These are phyloP conservation scores for Tipula lateralis DNA, from an alignment of 2,888 invertebrate species.

Conservation along the genomic window DNA sequence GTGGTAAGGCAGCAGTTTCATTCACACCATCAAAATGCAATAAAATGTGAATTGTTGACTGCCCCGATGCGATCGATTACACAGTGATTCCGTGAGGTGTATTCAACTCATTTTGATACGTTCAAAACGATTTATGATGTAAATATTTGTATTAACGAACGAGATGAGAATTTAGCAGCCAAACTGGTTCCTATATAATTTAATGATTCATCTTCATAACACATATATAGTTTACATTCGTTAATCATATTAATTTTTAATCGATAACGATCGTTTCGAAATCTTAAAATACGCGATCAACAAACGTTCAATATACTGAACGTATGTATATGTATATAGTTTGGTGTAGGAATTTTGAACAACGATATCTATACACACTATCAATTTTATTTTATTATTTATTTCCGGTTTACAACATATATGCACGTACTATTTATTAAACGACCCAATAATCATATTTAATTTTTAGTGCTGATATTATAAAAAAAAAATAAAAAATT, in stretches of 20 bases:
- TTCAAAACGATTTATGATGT: background rate
- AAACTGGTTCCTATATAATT: background rate
- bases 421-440: conserved; percentile 19
- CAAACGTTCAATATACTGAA: too few relatives aligned
- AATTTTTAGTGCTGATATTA: background rate
- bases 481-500: background rate
- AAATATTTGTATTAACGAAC: background rate
- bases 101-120: background rate
- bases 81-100: background rate
- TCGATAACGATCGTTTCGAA: background rate
- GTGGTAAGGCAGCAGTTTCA: background rate
- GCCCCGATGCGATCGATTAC: background rate
- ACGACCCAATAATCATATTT: background rate
- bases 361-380: background rate
- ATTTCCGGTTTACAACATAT: background rate
- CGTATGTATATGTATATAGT: too few relatives aligned
- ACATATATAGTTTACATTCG: background rate
- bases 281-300: too few relatives aligned
- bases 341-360: background rate
- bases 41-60: background rate
- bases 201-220: background rate
- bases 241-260: background rate
- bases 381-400: background rate
- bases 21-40: background rate
- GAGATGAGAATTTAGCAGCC: background rate